Evolutionary conservation across 2,113 vertebrate species (phyloP).

Genomic region (Oncorhynchus tshawytscha): DNA sequence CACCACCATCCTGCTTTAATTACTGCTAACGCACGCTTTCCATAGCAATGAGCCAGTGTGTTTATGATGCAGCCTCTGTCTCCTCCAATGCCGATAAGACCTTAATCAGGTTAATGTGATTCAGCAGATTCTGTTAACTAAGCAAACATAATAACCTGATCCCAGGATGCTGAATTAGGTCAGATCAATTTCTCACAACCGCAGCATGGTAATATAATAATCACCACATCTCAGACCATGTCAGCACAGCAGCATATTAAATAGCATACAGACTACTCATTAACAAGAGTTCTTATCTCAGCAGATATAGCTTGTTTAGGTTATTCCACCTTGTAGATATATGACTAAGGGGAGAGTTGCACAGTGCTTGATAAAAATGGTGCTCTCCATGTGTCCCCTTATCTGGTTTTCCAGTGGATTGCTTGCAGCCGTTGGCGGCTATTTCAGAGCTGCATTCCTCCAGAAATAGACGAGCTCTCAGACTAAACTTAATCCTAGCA

Average conservation of each 20-base stretch:
- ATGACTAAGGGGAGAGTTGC: constrained; percentile 13
- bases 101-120: constrained; percentile 21
- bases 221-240: not conserved
- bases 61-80: constrained; percentile 16
- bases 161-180: not conserved
- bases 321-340: constrained; percentile 8
- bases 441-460: constrained; percentile 39
- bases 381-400: constrained; percentile 8
- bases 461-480: constrained; percentile 47
- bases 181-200: constrained; percentile 1
- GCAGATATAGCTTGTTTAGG: not conserved
- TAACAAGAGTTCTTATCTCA: not conserved
- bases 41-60: constrained; percentile 20
- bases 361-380: not conserved
- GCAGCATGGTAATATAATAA: constrained; percentile 9
- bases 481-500: constrained; percentile 16
- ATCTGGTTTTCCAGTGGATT: constrained; percentile 37
- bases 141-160: constrained; percentile 1
- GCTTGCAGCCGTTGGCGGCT: constrained; percentile 15
- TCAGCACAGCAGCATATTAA: not conserved
- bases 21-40: constrained; percentile 10
- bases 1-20: constrained; percentile 13
- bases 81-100: constrained; percentile 2
- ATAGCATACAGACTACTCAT: not conserved
- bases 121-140: constrained; percentile 1